These are phyloP conservation scores for Tychaedon coryphoeus DNA, from an alignment of 2,113 vertebrate species.

Conservation along the genomic window DNA sequence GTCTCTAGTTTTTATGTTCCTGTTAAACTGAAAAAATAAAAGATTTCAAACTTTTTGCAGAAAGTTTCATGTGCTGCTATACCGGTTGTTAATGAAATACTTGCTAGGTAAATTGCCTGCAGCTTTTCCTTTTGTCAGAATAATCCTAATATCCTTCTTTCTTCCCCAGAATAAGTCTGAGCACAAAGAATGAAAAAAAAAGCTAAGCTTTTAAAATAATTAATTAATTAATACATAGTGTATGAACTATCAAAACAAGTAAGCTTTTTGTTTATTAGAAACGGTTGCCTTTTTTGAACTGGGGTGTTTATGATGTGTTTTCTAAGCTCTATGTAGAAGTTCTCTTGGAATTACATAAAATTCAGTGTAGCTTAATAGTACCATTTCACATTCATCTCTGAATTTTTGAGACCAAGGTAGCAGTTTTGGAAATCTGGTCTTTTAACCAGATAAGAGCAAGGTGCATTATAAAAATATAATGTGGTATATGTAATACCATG, in stretches of 20 bases:
- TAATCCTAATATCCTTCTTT: neutral
- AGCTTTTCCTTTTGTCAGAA: neutral
- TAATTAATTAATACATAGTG: neutral
- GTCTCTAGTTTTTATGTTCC: neutral
- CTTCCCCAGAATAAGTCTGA: neutral
- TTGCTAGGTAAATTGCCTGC: neutral
- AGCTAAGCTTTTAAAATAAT: slow-evolving; percentile 13
- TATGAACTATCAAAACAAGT: neutral
- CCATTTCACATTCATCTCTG: neutral
- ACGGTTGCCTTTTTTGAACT: neutral
- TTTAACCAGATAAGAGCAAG: neutral
- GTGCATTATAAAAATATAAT: neutral
- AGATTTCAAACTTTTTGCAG: neutral
- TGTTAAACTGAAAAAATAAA: neutral
- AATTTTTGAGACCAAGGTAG: neutral
- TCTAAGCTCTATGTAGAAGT: neutral
- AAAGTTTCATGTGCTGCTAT: neutral
- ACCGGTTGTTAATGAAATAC: neutral
- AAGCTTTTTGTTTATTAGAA: neutral
- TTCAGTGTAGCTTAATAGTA: neutral
- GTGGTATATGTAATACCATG: neutral
- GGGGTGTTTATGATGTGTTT: neutral
- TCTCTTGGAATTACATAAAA: neutral
- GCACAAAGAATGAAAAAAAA: neutral
- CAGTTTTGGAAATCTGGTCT: neutral